Conservation (phyloP, 2,797 vertebrate species). For the Pseudotriccus pelzelni region DNA sequence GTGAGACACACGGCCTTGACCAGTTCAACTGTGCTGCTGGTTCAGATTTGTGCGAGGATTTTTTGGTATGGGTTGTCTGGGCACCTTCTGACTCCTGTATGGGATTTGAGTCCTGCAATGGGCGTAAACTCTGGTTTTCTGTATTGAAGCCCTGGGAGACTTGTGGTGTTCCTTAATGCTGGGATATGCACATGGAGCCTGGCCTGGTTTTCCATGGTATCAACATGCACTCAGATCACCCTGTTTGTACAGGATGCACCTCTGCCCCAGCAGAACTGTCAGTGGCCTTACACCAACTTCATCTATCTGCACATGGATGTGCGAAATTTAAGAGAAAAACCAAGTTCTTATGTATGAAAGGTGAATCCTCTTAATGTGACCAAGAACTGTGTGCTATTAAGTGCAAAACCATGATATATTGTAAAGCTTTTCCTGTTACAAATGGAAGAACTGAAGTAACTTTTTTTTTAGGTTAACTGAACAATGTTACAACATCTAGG, state of each 20-base stretch:
- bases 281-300: neutral
- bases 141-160: fast-evolving
- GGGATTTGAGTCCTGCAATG: neutral
- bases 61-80: fast-evolving
- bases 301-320: neutral
- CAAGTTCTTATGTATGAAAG: neutral
- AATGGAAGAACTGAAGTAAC: neutral
- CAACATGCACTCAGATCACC: fast-evolving
- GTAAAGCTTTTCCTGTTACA: neutral
- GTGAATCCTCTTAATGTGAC: neutral
- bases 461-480: neutral
- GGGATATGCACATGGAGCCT: fast-evolving
- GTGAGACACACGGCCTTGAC: fast-evolving
- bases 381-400: neutral
- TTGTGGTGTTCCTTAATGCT: neutral
- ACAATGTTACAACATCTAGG: neutral
- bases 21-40: neutral
- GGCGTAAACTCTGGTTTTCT: neutral
- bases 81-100: neutral
- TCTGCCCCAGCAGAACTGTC: neutral
- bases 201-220: neutral
- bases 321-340: neutral
- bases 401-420: neutral
- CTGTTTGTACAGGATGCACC: neutral
- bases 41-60: neutral